These are phyloP conservation scores for Phyllopteryx taeniolatus DNA, from an alignment of 2,113 vertebrate genomes.

Conservation along the genomic window DNA sequence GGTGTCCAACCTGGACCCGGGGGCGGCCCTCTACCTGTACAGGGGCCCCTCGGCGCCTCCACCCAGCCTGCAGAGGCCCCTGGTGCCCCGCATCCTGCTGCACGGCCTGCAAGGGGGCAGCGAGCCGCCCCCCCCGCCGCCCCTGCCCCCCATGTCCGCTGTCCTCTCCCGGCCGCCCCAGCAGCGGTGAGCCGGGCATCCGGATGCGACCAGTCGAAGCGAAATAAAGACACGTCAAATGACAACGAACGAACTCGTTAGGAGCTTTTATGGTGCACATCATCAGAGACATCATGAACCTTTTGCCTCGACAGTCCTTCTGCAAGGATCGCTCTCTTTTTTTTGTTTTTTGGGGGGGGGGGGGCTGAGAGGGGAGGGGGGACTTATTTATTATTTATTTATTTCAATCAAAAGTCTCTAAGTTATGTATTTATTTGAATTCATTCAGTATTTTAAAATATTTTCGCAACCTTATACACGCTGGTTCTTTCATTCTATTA, in stretches of 20 bases:
- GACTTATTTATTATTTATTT: constrained; percentile 71
- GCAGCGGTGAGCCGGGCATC: constrained; percentile 82
- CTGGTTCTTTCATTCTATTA: constrained; percentile 30
- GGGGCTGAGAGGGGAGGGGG: background rate
- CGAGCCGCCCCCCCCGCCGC: constrained; percentile 82
- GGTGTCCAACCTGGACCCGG: constrained; percentile 93
- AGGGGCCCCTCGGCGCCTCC: constrained; percentile 89
- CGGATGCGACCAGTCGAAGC: constrained; percentile 48
- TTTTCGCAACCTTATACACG: constrained; percentile 23
- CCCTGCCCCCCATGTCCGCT: constrained; percentile 83
- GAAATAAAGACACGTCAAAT: constrained; percentile 19
- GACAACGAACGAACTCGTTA: background rate
- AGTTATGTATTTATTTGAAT: constrained; percentile 74
- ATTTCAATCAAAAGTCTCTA: constrained; percentile 62
- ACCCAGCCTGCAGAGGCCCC: constrained; percentile 87
- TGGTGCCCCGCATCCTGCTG: constrained; percentile 92
- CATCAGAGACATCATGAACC: constrained; percentile 19
- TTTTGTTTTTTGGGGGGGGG: background rate
- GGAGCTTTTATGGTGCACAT: constrained; percentile 29
- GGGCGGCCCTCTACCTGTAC: constrained; percentile 92
- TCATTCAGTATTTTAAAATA: constrained; percentile 50
- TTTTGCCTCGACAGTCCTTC: constrained; percentile 11
- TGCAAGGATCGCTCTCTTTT: constrained; percentile 21
- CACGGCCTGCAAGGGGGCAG: constrained; percentile 89
- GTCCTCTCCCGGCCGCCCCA: constrained; percentile 86